These are phyloP conservation scores for Xiphophorus birchmanni DNA, from an alignment of 2,797 vertebrate genomes.

Conservation along the genomic window DNA sequence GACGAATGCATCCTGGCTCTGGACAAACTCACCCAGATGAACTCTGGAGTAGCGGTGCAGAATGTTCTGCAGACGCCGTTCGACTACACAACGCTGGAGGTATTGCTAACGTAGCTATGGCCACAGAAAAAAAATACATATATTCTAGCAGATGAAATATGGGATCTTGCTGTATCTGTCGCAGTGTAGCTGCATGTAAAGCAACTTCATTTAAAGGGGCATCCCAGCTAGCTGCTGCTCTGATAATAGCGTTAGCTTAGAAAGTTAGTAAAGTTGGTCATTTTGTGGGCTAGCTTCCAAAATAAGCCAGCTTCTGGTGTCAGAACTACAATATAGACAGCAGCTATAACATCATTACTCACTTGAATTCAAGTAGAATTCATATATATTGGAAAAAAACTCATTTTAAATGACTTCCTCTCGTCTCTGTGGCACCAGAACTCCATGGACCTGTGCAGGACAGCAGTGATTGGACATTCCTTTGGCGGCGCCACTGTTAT, in stretches of 20 bases:
- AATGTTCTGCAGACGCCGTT: constrained; percentile 87
- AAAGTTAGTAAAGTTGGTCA: not conserved
- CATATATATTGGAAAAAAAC: not conserved
- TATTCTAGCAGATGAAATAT: not conserved
- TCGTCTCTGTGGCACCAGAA: constrained; percentile 76
- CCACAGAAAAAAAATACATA: not conserved
- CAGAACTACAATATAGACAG: not conserved
- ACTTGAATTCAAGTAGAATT: not conserved
- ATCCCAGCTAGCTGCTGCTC: too few relatives aligned
- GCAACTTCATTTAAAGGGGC: not conserved
- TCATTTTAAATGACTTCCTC: not conserved
- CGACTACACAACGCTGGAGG: constrained; percentile 86
- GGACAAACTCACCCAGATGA: constrained; percentile 85
- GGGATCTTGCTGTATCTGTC: not conserved
- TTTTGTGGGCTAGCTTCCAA: not conserved
- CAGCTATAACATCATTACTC: not conserved
- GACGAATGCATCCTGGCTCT: constrained; percentile 90
- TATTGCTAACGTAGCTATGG: constrained; percentile 58
- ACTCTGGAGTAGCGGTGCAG: constrained; percentile 78
- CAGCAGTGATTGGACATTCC: constrained; percentile 91
- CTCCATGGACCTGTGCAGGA: constrained; percentile 86
- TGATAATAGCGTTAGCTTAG: not conserved
- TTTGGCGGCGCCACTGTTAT: constrained; percentile 94
- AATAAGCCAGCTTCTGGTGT: not conserved
- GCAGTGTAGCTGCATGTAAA: not conserved